Evolutionary conservation across 30 jellyfish, hydroid and myxozoan species (phyloP), one percentile per base, ranked within the genome.

Genomic region (Aurelia sp.): DNA sequence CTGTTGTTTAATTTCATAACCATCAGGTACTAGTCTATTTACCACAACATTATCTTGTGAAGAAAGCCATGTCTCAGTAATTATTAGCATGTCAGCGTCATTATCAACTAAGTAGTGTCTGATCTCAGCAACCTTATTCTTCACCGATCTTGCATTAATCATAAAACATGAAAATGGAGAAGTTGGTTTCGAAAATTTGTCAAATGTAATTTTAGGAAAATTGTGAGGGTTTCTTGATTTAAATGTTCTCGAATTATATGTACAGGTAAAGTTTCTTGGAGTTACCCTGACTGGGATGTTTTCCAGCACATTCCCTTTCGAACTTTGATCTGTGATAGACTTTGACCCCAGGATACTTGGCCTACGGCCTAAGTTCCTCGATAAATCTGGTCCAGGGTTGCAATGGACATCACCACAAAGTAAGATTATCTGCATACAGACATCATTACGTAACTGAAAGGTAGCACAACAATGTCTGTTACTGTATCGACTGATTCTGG

Each of bases 321-420:
- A 10, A 37, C 50, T 37, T 37, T 37, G 50, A 37, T 10, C 50
- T 37, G 50, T 37, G 50, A 37, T 1, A 0, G 50, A 30, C 87
- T 57, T 72, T 72, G 53, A 44, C 83, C 69, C 83, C 69, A 18
- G 68, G 12, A 33, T 35, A 72, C 68, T 35, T 72, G 83, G 76
- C 74, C 66, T 76, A 52, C 53, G 87, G 87, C 76, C 59, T 52
- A 76, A 76, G 63, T 50, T 76, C 87, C 62, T 76, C 76, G 27
- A 76, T 57, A 2, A 37, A 61, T 18, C 87, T 52, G 87, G 77
- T 27, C 87, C 87, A 20, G 78, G 76, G 76, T 76, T 55, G 66
- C 77, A 61, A 53, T 76, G 63, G 27, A 76, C 78, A 76, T 76
- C 87, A 21, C 78, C 87, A 58, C 77, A 57, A 76, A 55, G 77